Conservation (phyloP, 2,113 vertebrate species). For the Cyrtonyx montezumae region DNA sequence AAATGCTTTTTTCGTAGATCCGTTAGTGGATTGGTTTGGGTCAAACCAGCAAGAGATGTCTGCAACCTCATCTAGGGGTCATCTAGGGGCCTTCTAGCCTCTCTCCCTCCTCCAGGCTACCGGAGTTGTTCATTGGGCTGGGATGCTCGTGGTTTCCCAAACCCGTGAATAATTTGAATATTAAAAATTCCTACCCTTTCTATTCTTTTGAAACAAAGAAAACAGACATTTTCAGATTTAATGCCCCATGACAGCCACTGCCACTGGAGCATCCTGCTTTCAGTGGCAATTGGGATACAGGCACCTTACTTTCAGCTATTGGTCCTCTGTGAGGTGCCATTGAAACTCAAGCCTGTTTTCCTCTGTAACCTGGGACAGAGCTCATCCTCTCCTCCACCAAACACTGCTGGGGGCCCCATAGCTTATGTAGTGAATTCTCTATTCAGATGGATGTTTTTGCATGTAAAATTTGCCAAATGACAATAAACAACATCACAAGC, state of each 20-base stretch:
- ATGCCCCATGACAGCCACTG: accelerated
- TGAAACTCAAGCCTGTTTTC: background rate
- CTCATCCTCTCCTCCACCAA: background rate
- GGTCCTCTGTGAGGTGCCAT: background rate
- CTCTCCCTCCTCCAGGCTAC: background rate
- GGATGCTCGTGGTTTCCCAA: background rate
- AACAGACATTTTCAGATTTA: background rate
- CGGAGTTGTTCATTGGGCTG: background rate
- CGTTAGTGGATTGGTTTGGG: background rate
- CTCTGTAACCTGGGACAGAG: too few species aligned
- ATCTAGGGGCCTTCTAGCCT: background rate
- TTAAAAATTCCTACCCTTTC: background rate
- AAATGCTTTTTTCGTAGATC: background rate
- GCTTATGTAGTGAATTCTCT: background rate
- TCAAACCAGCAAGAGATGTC: background rate
- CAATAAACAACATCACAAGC: background rate
- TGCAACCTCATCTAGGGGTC: background rate
- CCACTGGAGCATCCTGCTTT: background rate
- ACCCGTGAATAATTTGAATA: background rate
- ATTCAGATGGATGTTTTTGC: background rate
- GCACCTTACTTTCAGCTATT: background rate
- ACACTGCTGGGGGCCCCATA: accelerated
- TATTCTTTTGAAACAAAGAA: background rate
- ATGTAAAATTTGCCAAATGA: background rate
- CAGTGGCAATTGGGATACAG: background rate